A percentile compares a stretch with the other conserved stretches of the same genome.
These are phyloP conservation scores for Scolanthus callimorphus DNA, from an alignment of 92 coral and sea anemone species.

Conservation along the genomic window DNA sequence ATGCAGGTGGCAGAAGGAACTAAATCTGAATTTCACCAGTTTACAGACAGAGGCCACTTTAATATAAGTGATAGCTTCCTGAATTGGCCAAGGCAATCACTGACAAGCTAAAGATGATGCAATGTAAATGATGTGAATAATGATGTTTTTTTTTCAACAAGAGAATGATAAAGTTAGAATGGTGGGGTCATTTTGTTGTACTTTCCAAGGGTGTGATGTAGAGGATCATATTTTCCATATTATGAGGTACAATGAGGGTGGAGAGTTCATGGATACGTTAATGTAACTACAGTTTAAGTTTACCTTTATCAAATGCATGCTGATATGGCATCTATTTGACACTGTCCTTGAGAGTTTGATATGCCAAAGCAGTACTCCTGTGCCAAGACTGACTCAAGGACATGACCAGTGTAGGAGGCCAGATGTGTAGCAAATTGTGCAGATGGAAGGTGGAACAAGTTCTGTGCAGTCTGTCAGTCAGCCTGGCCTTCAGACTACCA, in stretches of 20 bases:
- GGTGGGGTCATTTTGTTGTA: no score
- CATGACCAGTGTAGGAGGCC: constrained; percentile 28
- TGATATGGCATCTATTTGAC: constrained; percentile 66
- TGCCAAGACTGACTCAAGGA: constrained; percentile 73
- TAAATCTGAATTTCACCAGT: constrained; percentile 64
- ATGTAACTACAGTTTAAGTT: background rate
- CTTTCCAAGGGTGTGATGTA: no score
- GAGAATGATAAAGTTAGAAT: no score
- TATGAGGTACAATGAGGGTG: no score
- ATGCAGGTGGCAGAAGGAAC: constrained; percentile 73
- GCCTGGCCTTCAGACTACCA: constrained; percentile 30
- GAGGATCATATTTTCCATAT: no score
- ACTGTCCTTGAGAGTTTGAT: constrained; percentile 41
- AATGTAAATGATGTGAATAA: no score
- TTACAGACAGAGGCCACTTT: constrained; percentile 73
- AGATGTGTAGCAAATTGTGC: constrained; percentile 66
- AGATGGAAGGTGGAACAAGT: constrained; percentile 62
- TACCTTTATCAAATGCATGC: no score
- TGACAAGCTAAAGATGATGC: constrained; percentile 22
- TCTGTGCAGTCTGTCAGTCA: constrained; percentile 76
- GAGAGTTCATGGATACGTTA: no score
- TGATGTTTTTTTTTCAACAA: no score
- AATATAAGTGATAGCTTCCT: constrained; percentile 32
- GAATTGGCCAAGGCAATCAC: constrained; percentile 51
- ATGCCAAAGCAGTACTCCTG: constrained; percentile 79